Conservation (phyloP, 2,888 invertebrate species). For the Melieria picta region DNA sequence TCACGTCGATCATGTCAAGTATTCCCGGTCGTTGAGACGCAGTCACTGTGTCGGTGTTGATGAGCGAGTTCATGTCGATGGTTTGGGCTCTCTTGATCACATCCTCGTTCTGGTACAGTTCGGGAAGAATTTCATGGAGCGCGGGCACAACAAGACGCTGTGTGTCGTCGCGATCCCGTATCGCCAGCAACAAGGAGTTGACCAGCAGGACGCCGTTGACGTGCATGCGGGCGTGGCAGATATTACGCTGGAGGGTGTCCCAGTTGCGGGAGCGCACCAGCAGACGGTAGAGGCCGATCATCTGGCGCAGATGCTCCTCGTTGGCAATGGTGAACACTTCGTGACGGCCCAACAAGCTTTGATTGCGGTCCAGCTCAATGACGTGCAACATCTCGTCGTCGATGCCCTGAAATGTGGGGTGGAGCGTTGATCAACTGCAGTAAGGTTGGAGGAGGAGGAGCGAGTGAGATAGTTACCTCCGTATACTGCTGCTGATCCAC, state of each 20-base stretch:
- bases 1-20: conserved; percentile 47
- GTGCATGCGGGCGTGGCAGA: conserved; percentile 48
- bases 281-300: conserved; percentile 55
- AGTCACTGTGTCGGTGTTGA: conserved; percentile 5
- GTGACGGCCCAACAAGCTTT: conserved; percentile 47
- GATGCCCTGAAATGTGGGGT: conserved; percentile 45
- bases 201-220: conserved; percentile 55
- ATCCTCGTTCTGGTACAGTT: conserved; percentile 47
- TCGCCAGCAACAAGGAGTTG: conserved; percentile 49
- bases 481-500: conserved; percentile 45
- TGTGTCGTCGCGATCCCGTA: conserved; percentile 54
- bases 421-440: too few relatives aligned
- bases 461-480: conserved; percentile 30
- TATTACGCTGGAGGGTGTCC: conserved; percentile 50
- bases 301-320: conserved; percentile 50
- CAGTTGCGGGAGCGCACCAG: conserved; percentile 52
- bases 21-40: conserved; percentile 43
- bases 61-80: conserved; percentile 31
- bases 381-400: conserved; percentile 51
- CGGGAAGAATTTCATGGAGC: conserved; percentile 53
- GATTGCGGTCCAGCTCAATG: conserved; percentile 50
- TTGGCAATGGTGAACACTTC: conserved; percentile 46
- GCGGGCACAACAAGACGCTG: conserved; percentile 52
- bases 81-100: conserved; percentile 42
- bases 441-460: neutral